phyloP scores from a whole-genome alignment of 2,797 vertebrate genomes.

The Schizopygopsis pylzovi region DNA sequence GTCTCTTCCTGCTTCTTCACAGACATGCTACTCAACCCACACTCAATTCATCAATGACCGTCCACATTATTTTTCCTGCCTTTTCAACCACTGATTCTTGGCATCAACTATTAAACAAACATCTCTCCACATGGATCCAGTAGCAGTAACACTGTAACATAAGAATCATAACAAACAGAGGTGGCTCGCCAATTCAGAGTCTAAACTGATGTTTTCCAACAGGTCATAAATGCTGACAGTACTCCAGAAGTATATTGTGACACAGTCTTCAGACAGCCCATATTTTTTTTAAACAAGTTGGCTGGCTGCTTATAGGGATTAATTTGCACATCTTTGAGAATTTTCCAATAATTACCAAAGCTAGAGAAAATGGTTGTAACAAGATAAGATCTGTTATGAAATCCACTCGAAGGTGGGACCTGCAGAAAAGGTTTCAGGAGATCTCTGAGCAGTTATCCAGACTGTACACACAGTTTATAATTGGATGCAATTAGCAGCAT shows the following conservation, averaged over 20 bases:
- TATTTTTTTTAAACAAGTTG: not conserved
- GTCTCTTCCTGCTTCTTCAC: not conserved
- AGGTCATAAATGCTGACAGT: not conserved
- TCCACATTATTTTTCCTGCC: not conserved
- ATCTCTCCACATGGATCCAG: not conserved
- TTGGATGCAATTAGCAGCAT: not conserved
- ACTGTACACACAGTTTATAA: not conserved
- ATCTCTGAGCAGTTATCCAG: not conserved
- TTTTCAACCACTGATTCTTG: not conserved
- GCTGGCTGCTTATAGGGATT: not conserved
- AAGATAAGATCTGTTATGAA: not conserved
- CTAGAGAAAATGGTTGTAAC: not conserved
- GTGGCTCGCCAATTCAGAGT: not conserved
- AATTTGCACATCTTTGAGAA: not conserved
- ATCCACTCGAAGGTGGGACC: not conserved
- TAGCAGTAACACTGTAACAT: not conserved
- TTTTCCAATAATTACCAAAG: not conserved
- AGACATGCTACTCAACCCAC: slow-evolving; percentile 4
- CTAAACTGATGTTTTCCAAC: not conserved
- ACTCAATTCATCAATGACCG: not conserved
- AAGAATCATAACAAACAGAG: not conserved
- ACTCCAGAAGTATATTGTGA: not conserved
- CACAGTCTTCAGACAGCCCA: not conserved
- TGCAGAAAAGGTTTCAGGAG: not conserved
- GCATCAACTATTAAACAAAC: not conserved